phyloP scores from a whole-genome alignment of 2,888 invertebrate genomes.

The Gymnocheta viridis region DNA sequence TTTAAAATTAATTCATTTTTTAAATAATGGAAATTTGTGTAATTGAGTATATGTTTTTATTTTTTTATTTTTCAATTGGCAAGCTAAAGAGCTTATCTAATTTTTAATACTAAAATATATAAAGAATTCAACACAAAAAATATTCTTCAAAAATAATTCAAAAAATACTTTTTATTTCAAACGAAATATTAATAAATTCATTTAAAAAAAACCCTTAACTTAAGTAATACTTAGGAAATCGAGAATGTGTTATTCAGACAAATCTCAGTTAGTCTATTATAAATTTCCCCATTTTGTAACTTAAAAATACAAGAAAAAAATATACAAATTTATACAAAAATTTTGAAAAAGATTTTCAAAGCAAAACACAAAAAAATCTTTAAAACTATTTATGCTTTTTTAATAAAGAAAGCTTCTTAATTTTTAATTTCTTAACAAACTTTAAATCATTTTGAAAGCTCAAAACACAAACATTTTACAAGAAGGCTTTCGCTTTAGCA shows the following conservation, averaged over 20 bases:
- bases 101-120: constrained; percentile 2
- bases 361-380: background rate
- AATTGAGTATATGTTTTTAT: constrained; percentile 22
- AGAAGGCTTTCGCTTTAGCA: background rate
- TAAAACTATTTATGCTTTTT: background rate
- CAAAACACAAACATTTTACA: no score
- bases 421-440: no score
- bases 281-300: background rate
- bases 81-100: constrained; percentile 18
- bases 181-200: constrained; percentile 23
- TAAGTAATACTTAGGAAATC: constrained; percentile 8
- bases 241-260: background rate
- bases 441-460: no score
- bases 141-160: constrained; percentile 13
- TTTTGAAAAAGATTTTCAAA: background rate
- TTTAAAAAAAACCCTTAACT: constrained; percentile 8
- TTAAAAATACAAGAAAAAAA: background rate
- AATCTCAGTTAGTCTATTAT: background rate
- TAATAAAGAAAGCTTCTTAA: no score
- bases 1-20: constrained; percentile 55
- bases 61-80: constrained; percentile 32
- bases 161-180: constrained; percentile 26
- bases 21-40: constrained; percentile 52
- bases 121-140: background rate
- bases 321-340: background rate